phyloP scores from a whole-genome alignment of 2,888 invertebrate genomes.

The Phyllotreta striolata region DNA sequence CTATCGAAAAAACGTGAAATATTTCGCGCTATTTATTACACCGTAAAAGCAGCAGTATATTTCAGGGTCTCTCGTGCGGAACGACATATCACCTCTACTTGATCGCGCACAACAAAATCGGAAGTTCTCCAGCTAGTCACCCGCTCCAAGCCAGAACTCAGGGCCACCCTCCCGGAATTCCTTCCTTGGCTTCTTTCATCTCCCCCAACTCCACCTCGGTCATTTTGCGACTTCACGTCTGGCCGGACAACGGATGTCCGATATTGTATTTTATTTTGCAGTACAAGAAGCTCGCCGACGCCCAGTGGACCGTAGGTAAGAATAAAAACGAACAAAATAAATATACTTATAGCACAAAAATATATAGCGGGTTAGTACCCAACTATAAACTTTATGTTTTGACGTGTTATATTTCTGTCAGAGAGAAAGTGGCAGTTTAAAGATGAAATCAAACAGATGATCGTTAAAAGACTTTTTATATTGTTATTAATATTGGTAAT shows the following conservation, averaged over 20 bases:
- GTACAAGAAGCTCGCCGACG: slow-evolving; percentile 70
- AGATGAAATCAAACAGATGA: background rate
- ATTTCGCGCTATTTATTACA: slow-evolving; percentile 1
- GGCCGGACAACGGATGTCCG: slow-evolving; percentile 80
- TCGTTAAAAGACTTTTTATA: background rate
- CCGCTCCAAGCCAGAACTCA: slow-evolving; percentile 74
- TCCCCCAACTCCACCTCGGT: slow-evolving; percentile 77
- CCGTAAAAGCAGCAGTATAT: slow-evolving; percentile 25
- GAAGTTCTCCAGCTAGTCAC: slow-evolving; percentile 73
- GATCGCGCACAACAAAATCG: slow-evolving; percentile 76
- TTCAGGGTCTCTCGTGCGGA: slow-evolving; percentile 71
- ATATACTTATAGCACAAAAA: no score
- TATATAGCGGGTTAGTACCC: no score
- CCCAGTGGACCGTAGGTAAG: slow-evolving; percentile 73
- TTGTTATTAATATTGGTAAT: no score
- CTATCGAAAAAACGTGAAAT: background rate
- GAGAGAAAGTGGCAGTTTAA: background rate
- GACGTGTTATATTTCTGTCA: background rate
- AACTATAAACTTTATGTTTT: no score
- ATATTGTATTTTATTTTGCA: slow-evolving; percentile 75
- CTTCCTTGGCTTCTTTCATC: slow-evolving; percentile 69
- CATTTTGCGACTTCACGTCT: slow-evolving; percentile 70
- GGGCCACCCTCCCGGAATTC: slow-evolving; percentile 76
- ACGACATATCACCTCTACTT: slow-evolving; percentile 77
- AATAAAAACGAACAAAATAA: no score